Evolutionary conservation across 1,140 invertebrate species (phyloP).

Genomic region (Fopius arisanus): DNA sequence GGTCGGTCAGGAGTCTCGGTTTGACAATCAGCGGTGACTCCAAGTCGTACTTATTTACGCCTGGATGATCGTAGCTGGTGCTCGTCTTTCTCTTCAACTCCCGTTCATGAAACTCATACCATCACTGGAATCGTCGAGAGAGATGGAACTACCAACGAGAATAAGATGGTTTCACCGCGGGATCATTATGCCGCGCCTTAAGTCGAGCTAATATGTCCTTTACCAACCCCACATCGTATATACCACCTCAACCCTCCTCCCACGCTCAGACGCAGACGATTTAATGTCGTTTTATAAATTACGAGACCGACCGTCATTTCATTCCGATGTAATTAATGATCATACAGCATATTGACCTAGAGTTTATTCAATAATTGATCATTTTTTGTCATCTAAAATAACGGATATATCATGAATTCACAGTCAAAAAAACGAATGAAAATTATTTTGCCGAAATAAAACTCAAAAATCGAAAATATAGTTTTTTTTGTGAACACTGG

Average conservation of each 20-base stretch:
- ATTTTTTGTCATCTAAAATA: no score
- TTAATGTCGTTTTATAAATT: slow-evolving; percentile 64
- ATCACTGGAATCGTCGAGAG: neutral
- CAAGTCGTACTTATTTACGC: slow-evolving; percentile 61
- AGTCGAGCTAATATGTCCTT: slow-evolving; percentile 64
- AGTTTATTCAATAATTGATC: no score
- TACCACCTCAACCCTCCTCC: slow-evolving; percentile 33
- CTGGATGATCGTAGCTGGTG: slow-evolving; percentile 47
- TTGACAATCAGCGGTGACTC: slow-evolving; percentile 58
- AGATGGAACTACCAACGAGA: neutral
- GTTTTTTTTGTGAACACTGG: no score
- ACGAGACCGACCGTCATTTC: slow-evolving; percentile 21
- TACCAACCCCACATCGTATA: slow-evolving; percentile 36
- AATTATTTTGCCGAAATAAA: no score
- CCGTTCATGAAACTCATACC: slow-evolving; percentile 27
- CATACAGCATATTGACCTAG: no score
- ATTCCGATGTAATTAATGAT: no score
- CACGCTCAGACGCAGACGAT: slow-evolving; percentile 48
- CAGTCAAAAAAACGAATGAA: no score
- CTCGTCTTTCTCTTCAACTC: slow-evolving; percentile 21
- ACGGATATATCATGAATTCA: no score
- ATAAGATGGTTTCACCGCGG: slow-evolving; percentile 50
- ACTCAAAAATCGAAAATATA: no score
- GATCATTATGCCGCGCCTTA: slow-evolving; percentile 63
- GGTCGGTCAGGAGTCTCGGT: slow-evolving; percentile 27